Base-by-base conservation (phyloP, 2,797 vertebrate genomes). In the Poecilia wingei region DNA sequence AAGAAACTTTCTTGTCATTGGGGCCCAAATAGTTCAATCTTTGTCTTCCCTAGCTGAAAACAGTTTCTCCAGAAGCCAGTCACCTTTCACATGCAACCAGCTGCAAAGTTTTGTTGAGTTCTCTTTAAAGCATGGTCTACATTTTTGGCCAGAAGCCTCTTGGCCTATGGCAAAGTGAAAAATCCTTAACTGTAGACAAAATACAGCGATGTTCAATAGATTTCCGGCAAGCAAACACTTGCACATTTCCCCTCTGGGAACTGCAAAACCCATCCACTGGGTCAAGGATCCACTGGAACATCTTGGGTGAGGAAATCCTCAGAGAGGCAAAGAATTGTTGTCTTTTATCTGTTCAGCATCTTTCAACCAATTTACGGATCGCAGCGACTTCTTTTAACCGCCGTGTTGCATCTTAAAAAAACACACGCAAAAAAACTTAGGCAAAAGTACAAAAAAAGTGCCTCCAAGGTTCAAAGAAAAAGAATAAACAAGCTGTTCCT, bases 401-500 rank as follows among this genome's bases (percentile, higher is more conserved):
- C 39, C 9, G 75, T 6, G 74, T 61, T 72, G 46, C 76, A 73
- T 80, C 53, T 0, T 73, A 28, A 71, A 57, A 57, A 41, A 59
- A 71, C 53, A 28, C 31, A 31, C 2, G 25, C 7, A 53, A 59
- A n/a, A 59, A 59, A 59, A 80, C 75, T 46, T 75, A 86, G 25
- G 33, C 1, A n/a, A 61, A 57, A 22, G 46, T 1, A 61, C 13
- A 64, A 70, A 45, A 59, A 76, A 81, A 25, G 14, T n/a, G 46
- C 45, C 51, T 69, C 41, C 70, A 25, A 39, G 20, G 76, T 75
- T 76, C 45, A 79, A 66, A 78, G 79, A 83, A 79, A 77, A 64
- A 73, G 80, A 86, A 80, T 72, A 86, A 84, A 83, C 71, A 88
- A 36, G 76, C 76, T 69, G 72, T 28, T 72, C 43, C 78, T 80